These are phyloP conservation scores for Drosophila stalkeri DNA, from an alignment of 2,888 invertebrate genomes.

Conservation along the genomic window DNA sequence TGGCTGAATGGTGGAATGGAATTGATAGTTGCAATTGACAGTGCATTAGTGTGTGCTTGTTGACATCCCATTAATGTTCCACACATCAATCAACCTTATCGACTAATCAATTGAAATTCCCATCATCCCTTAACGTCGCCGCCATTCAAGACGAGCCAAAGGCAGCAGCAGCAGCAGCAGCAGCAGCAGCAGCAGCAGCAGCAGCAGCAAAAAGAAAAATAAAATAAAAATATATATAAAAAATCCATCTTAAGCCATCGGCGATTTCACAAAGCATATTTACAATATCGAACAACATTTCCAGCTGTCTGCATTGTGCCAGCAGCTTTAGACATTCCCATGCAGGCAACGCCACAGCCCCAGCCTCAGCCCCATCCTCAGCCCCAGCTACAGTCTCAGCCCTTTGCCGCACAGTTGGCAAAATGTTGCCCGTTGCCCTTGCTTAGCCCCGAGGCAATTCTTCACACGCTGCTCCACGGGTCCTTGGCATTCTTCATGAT, in stretches of 20 bases:
- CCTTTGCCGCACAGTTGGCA: neutral
- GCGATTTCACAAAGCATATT: conserved; percentile 58
- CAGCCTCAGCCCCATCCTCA: no score
- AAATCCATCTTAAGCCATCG: conserved; percentile 70
- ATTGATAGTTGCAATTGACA: conserved; percentile 22
- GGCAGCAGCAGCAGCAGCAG: neutral
- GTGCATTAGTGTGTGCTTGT: conserved; percentile 16
- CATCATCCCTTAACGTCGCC: conserved; percentile 8
- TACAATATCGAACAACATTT: conserved; percentile 69
- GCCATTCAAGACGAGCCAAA: neutral
- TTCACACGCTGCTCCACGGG: conserved; percentile 51
- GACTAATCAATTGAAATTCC: conserved; percentile 68
- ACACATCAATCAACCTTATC: conserved; percentile 66
- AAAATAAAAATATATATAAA: conserved; percentile 24
- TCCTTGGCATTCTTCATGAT: conserved; percentile 68
- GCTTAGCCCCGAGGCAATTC: conserved; percentile 27
- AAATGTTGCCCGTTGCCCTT: conserved; percentile 34
- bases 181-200: neutral
- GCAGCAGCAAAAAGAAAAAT: neutral
- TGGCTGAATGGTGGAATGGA: neutral
- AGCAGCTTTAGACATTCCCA: conserved; percentile 69
- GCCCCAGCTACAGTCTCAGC: neutral
- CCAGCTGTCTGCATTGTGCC: conserved; percentile 70
- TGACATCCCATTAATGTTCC: conserved; percentile 12
- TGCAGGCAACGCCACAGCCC: conserved; percentile 23